Percentiles rank a stretch among this genome's conserved stretches.
Conservation (phyloP, 2,888 invertebrate genomes). For the Hypsopygia costalis region DNA sequence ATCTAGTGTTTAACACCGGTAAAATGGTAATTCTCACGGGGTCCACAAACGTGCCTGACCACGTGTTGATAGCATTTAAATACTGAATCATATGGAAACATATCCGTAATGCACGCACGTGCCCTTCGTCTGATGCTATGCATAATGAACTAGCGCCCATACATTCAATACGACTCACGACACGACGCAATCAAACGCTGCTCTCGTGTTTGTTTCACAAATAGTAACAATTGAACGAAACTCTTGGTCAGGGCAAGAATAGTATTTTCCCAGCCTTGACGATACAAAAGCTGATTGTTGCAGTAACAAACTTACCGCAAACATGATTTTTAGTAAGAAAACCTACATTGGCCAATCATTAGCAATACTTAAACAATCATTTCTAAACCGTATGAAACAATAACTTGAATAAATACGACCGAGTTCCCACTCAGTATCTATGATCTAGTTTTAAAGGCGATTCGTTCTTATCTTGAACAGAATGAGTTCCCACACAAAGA, state of each 20-base stretch:
- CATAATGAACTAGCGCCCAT: conserved; percentile 20
- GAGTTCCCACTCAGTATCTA: conserved; percentile 39
- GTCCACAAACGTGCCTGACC: conserved; percentile 43
- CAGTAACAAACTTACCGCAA: conserved; percentile 7
- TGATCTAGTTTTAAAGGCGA: conserved; percentile 17
- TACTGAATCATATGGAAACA: conserved; percentile 42
- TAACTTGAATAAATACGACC: conserved; percentile 38
- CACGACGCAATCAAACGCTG: conserved; percentile 2
- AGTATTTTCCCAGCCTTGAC: conserved; percentile 10
- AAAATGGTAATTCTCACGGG: conserved; percentile 30
- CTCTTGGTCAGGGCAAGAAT: conserved; percentile 4
- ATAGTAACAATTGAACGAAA: conserved; percentile 5
- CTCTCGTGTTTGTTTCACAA: background rate
- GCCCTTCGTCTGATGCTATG: conserved; percentile 25
- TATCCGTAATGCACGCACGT: conserved; percentile 51
- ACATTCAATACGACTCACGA: conserved; percentile 23
- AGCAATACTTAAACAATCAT: conserved; percentile 31
- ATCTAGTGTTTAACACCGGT: conserved; percentile 1
- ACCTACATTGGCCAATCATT: conserved; percentile 31
- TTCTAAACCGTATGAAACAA: conserved; percentile 40
- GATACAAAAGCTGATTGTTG: conserved; percentile 5
- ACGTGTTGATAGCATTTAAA: conserved; percentile 60
- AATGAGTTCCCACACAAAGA: conserved; percentile 35
- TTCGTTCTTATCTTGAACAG: conserved; percentile 21
- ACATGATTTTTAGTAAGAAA: conserved; percentile 10